phyloP scores from a whole-genome alignment of 2,797 vertebrate species.

The Nyctalus aviator region DNA sequence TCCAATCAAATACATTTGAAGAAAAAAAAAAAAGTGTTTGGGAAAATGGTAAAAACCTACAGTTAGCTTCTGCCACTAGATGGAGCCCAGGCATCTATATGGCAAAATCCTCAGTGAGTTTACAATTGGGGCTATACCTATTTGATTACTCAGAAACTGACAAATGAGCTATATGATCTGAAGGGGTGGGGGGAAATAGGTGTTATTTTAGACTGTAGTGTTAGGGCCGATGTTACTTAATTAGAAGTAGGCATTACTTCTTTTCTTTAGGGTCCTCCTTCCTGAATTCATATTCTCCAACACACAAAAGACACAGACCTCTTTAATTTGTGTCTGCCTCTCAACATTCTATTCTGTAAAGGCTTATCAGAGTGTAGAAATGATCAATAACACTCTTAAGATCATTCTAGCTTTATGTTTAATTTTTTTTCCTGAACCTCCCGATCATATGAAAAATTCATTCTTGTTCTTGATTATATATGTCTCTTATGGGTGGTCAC shows the following conservation, averaged over 20 bases:
- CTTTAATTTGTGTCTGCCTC: background rate
- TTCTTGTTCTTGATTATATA: background rate
- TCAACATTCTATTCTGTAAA: background rate
- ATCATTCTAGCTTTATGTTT: background rate
- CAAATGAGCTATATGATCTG: background rate
- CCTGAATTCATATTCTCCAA: background rate
- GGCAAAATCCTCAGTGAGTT: conserved; percentile 30
- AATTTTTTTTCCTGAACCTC: background rate
- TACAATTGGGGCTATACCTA: background rate
- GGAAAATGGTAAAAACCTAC: conserved; percentile 29
- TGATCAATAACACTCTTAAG: background rate
- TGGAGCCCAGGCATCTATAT: conserved; percentile 71
- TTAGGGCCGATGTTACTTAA: background rate
- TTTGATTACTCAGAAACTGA: background rate
- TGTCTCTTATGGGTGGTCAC: background rate
- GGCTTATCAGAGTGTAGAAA: background rate
- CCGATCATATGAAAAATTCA: background rate
- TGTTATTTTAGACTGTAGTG: background rate
- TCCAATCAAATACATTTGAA: background rate
- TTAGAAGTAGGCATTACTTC: background rate
- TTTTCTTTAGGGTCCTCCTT: background rate
- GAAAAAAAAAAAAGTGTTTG: background rate
- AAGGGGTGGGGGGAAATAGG: background rate
- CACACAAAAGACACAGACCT: background rate
- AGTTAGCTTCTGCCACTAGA: conserved; percentile 75